phyloP scores from a whole-genome alignment of 2,888 invertebrate genomes.

The Rhamnusium bicolor region DNA sequence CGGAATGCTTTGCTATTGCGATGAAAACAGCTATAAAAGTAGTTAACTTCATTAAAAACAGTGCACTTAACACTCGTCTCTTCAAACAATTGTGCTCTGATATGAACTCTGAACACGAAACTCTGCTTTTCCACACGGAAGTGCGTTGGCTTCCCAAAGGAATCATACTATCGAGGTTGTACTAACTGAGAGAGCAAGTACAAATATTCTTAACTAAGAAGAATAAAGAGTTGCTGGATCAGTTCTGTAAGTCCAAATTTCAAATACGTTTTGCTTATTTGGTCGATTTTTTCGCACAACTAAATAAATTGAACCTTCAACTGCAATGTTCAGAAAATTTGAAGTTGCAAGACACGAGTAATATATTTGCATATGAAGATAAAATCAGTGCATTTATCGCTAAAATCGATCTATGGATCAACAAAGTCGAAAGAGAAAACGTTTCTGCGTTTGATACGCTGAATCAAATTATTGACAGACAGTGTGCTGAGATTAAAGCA shows the following conservation, averaged over 20 bases:
- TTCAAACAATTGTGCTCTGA: conserved; percentile 39
- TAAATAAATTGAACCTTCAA: conserved; percentile 35
- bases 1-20: conserved; percentile 38
- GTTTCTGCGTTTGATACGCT: conserved; percentile 30
- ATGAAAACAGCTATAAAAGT: conserved; percentile 46
- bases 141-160: conserved; percentile 38
- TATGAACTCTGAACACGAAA: conserved; percentile 34
- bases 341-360: conserved; percentile 9
- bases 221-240: conserved; percentile 27
- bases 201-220: conserved; percentile 25
- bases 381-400: conserved; percentile 25
- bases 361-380: conserved; percentile 32
- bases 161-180: conserved; percentile 33
- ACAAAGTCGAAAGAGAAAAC: conserved; percentile 19
- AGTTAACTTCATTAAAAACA: conserved; percentile 41
- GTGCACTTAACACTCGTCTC: conserved; percentile 45
- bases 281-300: conserved; percentile 34
- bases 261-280: conserved; percentile 34
- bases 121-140: conserved; percentile 29
- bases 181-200: conserved; percentile 36
- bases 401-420: conserved; percentile 26
- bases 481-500: conserved; percentile 23
- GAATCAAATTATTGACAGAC: conserved; percentile 28
- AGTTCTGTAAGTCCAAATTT: conserved; percentile 23
- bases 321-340: conserved; percentile 30